Base-by-base conservation (phyloP, 1,140 invertebrate species). In the Acromyrmex heyeri region DNA sequence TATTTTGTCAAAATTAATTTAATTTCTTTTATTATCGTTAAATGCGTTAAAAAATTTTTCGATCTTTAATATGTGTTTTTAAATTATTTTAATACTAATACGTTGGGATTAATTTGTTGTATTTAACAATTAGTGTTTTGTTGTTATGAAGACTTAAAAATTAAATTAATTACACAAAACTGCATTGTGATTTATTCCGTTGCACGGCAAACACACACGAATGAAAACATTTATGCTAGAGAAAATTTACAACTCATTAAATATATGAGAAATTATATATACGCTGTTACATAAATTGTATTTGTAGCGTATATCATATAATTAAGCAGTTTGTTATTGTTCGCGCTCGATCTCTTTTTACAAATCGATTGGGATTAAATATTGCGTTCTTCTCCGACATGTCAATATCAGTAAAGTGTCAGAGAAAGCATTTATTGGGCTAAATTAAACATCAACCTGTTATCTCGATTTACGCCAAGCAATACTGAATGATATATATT, bases 391-490 rank as follows among this genome's bases (percentile, higher is more conserved):
- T 83, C 38, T 50, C 18, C 21, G 27, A 70, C 53, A 44, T 53
- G 53, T 86, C 85, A 81, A 81, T 86, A 55, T 50, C 64, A 69
- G 44, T 65, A 61, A 44, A 86, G 27, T 70, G 27, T 86, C 61
- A 44, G n/a, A 61, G 27, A 75, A 77, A 64, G 61, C 0, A 76
- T 27, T 62, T 24, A 30, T 72, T 24, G 3, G 21, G 0, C 61
- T 8, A 78, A 85, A 65, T 85, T 85, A 65, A 76, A 65, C 59
- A 65, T 65, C 30, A 30, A 38, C 50, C 86, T 72, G 53, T 86
- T 89, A 88, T 53, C 18, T 30, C 48, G 50, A 81, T 81, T 76
- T 27, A 67, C 55, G 30, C 7, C 4, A 53, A 30, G 44, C 18
- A 3, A 57, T 14, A 1, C 14, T 14, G 50, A 53, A 27, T 14